These are phyloP conservation scores for Euphydryas editha DNA, from an alignment of 2,888 invertebrate genomes.

Conservation along the genomic window DNA sequence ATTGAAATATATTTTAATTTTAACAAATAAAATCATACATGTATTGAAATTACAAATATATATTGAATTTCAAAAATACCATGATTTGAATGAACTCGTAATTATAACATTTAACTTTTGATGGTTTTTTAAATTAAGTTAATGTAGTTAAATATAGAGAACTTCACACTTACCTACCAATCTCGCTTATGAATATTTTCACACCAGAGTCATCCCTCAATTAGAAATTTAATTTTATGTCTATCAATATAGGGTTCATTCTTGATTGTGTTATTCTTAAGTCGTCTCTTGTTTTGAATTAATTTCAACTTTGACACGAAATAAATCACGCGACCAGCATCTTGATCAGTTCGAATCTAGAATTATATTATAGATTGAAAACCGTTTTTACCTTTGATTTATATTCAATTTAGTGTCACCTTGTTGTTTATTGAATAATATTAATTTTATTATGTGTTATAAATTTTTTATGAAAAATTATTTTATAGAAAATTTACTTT, in stretches of 20 bases:
- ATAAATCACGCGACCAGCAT: constrained; percentile 73
- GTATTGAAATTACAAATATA: too few relatives aligned
- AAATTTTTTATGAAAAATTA: not conserved
- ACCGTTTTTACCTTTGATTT: constrained; percentile 41
- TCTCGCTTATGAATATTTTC: not conserved
- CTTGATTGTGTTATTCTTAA: not conserved
- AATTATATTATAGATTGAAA: constrained; percentile 56
- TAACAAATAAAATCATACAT: too few relatives aligned
- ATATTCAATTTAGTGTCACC: constrained; percentile 34
- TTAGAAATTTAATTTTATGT: not conserved
- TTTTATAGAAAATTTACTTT: not conserved
- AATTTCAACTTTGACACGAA: constrained; percentile 76
- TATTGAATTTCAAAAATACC: too few relatives aligned
- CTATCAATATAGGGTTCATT: not conserved
- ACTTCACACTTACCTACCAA: not conserved
- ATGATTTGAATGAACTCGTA: too few relatives aligned
- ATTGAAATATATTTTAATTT: too few relatives aligned
- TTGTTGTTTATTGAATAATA: constrained; percentile 28
- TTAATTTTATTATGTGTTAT: constrained; percentile 13
- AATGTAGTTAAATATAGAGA: too few relatives aligned
- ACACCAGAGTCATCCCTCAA: not conserved
- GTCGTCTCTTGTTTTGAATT: constrained; percentile 64
- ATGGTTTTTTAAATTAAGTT: too few relatives aligned
- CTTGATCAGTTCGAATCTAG: constrained; percentile 64
- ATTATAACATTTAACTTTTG: too few relatives aligned